phyloP scores from a whole-genome alignment of 64 coral and sea anemone genomes.

The Trachythela sp. region DNA sequence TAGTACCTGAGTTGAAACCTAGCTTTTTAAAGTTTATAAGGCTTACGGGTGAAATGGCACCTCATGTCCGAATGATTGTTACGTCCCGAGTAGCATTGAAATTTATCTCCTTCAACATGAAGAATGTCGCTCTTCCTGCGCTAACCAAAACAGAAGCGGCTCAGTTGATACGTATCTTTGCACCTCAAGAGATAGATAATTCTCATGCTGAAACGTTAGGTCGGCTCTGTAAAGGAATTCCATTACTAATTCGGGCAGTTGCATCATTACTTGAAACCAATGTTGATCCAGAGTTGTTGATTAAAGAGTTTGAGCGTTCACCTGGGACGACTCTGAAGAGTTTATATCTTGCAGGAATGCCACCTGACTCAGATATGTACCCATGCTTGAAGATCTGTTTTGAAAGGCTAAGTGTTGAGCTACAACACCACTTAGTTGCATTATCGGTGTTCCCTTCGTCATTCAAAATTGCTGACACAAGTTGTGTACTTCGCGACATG shows the following conservation, averaged over 20 bases:
- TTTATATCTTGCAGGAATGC: background rate
- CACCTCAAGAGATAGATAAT: background rate
- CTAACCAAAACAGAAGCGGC: background rate
- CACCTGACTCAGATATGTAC: background rate
- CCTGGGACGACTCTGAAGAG: background rate
- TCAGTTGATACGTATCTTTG: conserved; percentile 14
- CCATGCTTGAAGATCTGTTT: conserved; percentile 8
- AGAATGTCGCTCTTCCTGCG: background rate
- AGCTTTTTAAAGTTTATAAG: conserved; percentile 73
- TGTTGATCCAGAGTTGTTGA: conserved; percentile 10
- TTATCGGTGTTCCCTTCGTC: background rate
- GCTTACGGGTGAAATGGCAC: conserved; percentile 62
- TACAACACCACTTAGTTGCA: background rate
- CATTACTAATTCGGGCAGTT: background rate
- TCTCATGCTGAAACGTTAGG: background rate
- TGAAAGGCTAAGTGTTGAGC: background rate
- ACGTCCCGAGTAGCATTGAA: conserved; percentile 56
- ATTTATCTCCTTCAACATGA: conserved; percentile 47
- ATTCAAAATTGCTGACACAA: background rate
- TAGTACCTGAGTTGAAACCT: conserved; percentile 46
- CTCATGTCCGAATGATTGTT: conserved; percentile 63
- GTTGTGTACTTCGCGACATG: background rate
- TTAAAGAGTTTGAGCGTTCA: conserved; percentile 1
- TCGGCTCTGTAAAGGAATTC: background rate
- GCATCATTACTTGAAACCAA: background rate